Evolutionary conservation across 2,797 vertebrate species (phyloP), one percentile per base, ranked within the genome.

Genomic region (Alca torda): DNA sequence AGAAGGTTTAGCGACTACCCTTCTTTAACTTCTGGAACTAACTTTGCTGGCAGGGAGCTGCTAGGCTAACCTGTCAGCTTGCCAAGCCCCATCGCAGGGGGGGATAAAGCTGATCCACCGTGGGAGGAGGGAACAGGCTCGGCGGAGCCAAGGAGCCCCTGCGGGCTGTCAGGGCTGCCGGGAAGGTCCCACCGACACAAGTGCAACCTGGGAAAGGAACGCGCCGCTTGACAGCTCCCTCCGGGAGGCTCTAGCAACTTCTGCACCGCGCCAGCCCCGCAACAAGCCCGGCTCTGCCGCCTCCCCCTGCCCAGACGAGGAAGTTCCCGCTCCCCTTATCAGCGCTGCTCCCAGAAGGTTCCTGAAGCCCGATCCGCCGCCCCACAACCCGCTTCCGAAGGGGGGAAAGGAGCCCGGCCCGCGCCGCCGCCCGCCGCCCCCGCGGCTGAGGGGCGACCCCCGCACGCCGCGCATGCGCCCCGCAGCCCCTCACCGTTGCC

Each of bases 401-500:
- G 1, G 13, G 43, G n/a, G 23, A 25, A 51, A 60, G 18, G 37
- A 17, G 6, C 37, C 21, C 20, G 8, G 28, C 1, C 30, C 23
- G 15, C 17, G n/a, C 54, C 26, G 13, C 46, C 3, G 6, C 19
- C 77, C 53, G 7, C 23, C 51, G 5, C 18, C 59, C 11, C 83
- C 26, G 16, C 30, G 3, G n/a, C 64, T 4, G 14, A 46, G 31
- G 16, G 45, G 37, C 31, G 50, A 43, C 45, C 23, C 30, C 83
- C 54, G 4, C 70, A 23, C 24, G 4, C 60, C 68, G 91, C 87
- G 94, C 94, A 93, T 94, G 93, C 95, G 94, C 80, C 91, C 79
- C 80, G 26, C 88, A 3, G 70, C 89, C 93, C 81, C 97, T 96
- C 97, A 97, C 97, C 96, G 97, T 97, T 97, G 97, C 96, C 96